phyloP scores from a whole-genome alignment of 2,797 vertebrate genomes.

The Gastrophryne carolinensis region DNA sequence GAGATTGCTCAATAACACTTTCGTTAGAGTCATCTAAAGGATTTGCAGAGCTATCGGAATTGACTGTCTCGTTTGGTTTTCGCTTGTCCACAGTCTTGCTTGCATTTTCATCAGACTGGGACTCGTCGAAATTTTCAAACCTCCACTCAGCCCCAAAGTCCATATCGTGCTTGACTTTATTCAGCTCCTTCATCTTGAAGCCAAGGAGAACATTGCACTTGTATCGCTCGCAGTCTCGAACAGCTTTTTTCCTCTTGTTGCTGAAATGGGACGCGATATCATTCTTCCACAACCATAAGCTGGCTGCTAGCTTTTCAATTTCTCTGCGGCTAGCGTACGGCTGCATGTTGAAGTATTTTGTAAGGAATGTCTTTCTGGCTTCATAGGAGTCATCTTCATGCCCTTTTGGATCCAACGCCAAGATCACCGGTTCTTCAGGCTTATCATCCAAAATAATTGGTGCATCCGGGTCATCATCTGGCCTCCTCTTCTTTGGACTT shows the following conservation, averaged over 20 bases:
- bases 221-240: constrained; percentile 83
- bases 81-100: constrained; percentile 85
- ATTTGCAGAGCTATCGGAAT: constrained; percentile 72
- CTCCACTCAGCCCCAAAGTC: constrained; percentile 73
- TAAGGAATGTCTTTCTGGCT: constrained; percentile 91
- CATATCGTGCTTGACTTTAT: constrained; percentile 84
- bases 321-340: constrained; percentile 88
- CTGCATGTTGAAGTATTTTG: constrained; percentile 87
- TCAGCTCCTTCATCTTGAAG: constrained; percentile 89
- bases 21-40: constrained; percentile 68
- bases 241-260: constrained; percentile 86
- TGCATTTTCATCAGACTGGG: constrained; percentile 78
- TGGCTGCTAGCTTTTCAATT: constrained; percentile 90
- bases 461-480: constrained; percentile 73
- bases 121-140: constrained; percentile 75
- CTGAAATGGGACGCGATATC: constrained; percentile 95
- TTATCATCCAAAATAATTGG: constrained; percentile 79
- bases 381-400: constrained; percentile 92
- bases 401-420: constrained; percentile 92
- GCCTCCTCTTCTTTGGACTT: constrained; percentile 81
- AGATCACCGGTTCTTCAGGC: constrained; percentile 83
- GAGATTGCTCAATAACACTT: constrained; percentile 56
- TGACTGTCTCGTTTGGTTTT: constrained; percentile 80
- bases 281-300: constrained; percentile 96
- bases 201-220: constrained; percentile 84